These are phyloP conservation scores for Neogobius melanostomus DNA, from an alignment of 2,113 vertebrate species.

Conservation along the genomic window DNA sequence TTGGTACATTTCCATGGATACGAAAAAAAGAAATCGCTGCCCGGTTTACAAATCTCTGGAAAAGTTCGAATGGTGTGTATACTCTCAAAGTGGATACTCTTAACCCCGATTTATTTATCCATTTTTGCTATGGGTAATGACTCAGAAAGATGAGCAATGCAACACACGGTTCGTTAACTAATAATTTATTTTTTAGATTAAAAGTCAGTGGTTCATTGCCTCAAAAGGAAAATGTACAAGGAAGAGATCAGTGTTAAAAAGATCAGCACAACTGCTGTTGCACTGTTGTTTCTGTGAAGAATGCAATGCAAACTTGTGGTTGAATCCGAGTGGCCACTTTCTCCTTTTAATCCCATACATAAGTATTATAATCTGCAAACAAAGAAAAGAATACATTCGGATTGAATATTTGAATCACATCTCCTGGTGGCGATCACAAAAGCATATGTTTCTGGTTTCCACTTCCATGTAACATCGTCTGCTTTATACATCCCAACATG, in stretches of 20 bases:
- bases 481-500: constrained; percentile 62
- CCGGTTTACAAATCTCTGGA: constrained; percentile 10
- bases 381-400: constrained; percentile 61
- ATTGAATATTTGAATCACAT: constrained; percentile 61
- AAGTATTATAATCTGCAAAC: constrained; percentile 57
- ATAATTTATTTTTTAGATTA: constrained; percentile 81
- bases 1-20: no score
- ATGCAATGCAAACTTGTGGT: constrained; percentile 39
- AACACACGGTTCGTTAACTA: constrained; percentile 71
- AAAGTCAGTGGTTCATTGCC: constrained; percentile 77
- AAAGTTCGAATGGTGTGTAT: constrained; percentile 56
- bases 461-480: constrained; percentile 69
- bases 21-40: no score
- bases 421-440: constrained; percentile 59
- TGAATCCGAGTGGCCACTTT: constrained; percentile 35
- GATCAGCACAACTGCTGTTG: constrained; percentile 29
- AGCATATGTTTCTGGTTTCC: constrained; percentile 69
- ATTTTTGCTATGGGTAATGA: constrained; percentile 26
- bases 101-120: constrained; percentile 38
- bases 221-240: constrained; percentile 69
- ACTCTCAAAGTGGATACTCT: constrained; percentile 33
- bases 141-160: constrained; percentile 50
- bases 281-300: constrained; percentile 30
- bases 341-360: constrained; percentile 44
- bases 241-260: constrained; percentile 58